These are phyloP conservation scores for Bombus cullumanus DNA, from an alignment of 1,140 invertebrate species.

Conservation along the genomic window DNA sequence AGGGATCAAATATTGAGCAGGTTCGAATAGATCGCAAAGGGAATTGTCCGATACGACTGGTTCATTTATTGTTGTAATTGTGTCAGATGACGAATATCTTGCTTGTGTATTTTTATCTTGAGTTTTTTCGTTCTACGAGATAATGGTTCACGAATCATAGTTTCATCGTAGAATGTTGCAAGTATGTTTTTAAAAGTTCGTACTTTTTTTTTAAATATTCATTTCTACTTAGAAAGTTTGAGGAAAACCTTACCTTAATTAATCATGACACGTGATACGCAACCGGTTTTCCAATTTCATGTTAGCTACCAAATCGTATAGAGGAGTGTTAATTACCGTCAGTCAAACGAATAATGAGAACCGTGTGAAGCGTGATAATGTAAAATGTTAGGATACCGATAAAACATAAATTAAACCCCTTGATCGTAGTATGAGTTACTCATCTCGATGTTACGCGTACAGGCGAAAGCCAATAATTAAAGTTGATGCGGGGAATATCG, in stretches of 20 bases:
- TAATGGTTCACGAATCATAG: no score
- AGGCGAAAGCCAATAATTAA: conserved; percentile 15
- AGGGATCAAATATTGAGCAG: neutral
- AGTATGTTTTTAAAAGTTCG: neutral
- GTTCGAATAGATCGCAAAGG: no score
- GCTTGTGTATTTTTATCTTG: neutral
- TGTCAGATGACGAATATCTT: neutral
- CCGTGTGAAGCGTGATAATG: neutral
- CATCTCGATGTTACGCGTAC: no score
- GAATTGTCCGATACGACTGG: neutral
- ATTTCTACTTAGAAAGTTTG: neutral
- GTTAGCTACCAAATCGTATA: neutral
- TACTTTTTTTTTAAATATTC: neutral
- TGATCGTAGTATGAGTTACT: neutral
- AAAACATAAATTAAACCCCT: neutral
- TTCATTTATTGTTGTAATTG: neutral
- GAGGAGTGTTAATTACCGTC: neutral
- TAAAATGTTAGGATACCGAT: neutral
- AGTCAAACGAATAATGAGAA: neutral
- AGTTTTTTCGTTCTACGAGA: neutral
- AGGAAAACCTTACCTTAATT: no score
- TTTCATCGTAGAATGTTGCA: no score
- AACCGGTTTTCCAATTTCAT: neutral
- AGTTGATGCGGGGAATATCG: neutral
- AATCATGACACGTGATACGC: no score